Base-by-base conservation (phyloP, 2,797 vertebrate species). In the Falco novaeseelandiae region DNA sequence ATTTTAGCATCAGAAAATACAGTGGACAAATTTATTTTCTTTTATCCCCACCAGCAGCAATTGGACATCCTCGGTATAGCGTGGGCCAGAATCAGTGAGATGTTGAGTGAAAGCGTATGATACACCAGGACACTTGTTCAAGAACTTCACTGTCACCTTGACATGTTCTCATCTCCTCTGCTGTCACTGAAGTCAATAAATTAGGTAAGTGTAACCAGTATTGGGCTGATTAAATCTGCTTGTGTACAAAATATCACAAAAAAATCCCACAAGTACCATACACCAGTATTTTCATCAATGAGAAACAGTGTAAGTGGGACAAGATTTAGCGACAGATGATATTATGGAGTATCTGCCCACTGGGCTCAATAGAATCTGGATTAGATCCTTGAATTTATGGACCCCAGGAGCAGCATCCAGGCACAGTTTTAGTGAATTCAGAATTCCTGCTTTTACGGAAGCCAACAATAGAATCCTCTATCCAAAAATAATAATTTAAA, bases 401-500 rank as follows among this genome's bases (percentile, higher is more conserved):
- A 83, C 69, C 52, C 20, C 62, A 42, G 80, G 79, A 71, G 42
- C 57, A 92, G 82, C 42, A 77, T 54, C 76, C 69, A 67, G 58
- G 74, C 54, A 93, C 42, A 69, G 25, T 18, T 21, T 58, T 2
- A 78, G 29, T 13, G 34, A 92, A n/a, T 67, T 44, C 57, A 80
- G 16, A 83, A 72, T 27, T 89, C 54, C n/a, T 57, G 21, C 36
- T 86, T 88, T 71, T 59, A 14, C 3, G 3, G 58, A 89, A 89
- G 74, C 57, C 71, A 65, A 83, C 96, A 90, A 85, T 69, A 72
- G 49, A 73, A 81, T 85, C 36, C 30, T 10, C 49, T 85, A 72
- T 27, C 59, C 54, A 78, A 94, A 97, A 97, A 93, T 94, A 97
- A 81, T 96, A 95, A 94, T 97, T 96, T 92, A 15, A 3, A 93